These are phyloP conservation scores for Halcyon senegalensis DNA, from an alignment of 2,113 vertebrate species.

Conservation along the genomic window DNA sequence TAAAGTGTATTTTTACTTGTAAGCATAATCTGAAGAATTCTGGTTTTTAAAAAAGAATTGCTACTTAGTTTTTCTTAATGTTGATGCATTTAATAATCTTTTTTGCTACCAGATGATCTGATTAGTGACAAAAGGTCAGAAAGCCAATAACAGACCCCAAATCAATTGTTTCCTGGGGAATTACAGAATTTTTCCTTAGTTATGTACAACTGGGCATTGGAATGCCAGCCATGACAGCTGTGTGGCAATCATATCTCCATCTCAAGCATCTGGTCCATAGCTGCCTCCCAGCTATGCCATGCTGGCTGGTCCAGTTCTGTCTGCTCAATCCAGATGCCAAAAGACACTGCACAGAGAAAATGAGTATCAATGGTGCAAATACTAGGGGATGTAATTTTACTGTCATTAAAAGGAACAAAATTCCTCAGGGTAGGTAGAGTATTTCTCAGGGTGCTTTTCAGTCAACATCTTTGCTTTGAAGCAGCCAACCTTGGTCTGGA, in stretches of 20 bases:
- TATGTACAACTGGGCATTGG: background rate
- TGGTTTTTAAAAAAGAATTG: background rate
- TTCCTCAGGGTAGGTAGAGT: background rate
- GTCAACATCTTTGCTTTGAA: background rate
- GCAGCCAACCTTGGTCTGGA: background rate
- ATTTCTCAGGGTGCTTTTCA: background rate
- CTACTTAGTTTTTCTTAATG: background rate
- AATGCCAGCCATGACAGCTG: background rate
- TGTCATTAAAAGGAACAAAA: background rate
- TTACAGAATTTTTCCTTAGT: background rate
- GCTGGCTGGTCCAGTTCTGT: background rate
- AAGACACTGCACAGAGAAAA: background rate
- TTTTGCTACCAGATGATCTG: background rate
- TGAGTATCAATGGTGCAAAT: background rate
- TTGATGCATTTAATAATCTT: background rate
- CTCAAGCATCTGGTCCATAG: background rate
- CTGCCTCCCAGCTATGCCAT: background rate
- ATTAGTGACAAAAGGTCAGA: background rate
- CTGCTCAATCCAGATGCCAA: background rate
- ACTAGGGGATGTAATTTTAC: background rate
- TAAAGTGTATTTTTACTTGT: background rate
- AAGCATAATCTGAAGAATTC: background rate
- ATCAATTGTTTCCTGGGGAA: background rate
- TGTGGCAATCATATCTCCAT: background rate
- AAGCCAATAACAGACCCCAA: background rate